A percentile compares a stretch with the other conserved stretches of the same genome.
Evolutionary conservation across 2,797 vertebrate genomes (phyloP).

Genomic region (Sebastes elongatus): DNA sequence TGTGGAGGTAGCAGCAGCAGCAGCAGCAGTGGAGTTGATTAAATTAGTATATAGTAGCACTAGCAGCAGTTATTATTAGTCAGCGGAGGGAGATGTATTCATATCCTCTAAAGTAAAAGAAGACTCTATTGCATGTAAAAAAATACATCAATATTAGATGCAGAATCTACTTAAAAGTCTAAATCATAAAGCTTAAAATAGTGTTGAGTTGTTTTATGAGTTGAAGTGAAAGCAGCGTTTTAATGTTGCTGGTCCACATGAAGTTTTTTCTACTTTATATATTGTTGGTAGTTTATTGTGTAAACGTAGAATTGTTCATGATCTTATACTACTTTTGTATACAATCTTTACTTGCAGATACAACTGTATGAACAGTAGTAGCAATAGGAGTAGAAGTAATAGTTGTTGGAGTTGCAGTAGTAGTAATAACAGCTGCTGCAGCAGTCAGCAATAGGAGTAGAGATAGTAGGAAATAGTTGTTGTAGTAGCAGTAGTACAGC

Average conservation of each 20-base stretch:
- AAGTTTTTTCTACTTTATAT: neutral
- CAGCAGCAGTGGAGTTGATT: neutral
- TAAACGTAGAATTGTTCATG: neutral
- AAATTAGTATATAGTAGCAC: neutral
- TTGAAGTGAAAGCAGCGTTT: too few species aligned
- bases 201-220: neutral
- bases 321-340: neutral
- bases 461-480: neutral
- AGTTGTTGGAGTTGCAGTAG: neutral
- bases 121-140: neutral
- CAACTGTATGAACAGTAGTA: neutral
- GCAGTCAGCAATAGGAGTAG: neutral
- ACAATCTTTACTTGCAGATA: neutral
- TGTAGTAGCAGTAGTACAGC: neutral
- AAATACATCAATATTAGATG: neutral
- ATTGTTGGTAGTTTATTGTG: neutral
- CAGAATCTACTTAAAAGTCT: neutral
- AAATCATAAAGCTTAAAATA: neutral
- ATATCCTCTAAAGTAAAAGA: neutral
- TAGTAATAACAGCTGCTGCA: neutral
- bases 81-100: neutral
- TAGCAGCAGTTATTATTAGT: neutral
- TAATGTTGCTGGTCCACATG: too few species aligned
- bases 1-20: neutral
- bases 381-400: neutral